Base-by-base conservation (phyloP, 1,140 invertebrate genomes). In the Mycetomoellerius zeteki region DNA sequence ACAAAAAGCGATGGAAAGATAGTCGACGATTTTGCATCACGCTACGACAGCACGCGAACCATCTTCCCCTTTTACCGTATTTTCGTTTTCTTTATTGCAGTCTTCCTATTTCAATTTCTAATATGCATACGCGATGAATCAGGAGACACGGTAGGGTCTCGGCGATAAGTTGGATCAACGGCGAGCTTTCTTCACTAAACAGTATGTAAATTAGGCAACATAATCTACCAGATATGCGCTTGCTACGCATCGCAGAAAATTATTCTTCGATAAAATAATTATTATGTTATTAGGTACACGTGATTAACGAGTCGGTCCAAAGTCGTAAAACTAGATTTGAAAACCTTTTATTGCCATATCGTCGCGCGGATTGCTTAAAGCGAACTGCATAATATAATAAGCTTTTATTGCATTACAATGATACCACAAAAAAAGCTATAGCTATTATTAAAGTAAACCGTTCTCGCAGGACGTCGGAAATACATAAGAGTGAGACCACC, bases 11-110 rank as follows among this genome's bases (percentile, higher is more conserved):
- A 27, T 65, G 71, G 80, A 60, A 65, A 64, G 60, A 33, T 54
- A 27, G 60, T 60, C 62, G 86, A 86, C 67, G 87, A 85, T 92
- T 91, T 91, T 87, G 88, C 91, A 92, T 91, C 90, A 89, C 92
- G 90, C 87, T 64, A 92, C 50, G 64, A 86, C 86, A 76, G 86
- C 91, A 92, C 91, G 92, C 91, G 82, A 92, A 75, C 88, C 86
- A 87, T 89, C 89, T 81, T 27, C 67, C 76, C 6, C 73, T 52
- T 65, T 7, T 33, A 0, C 27, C n/a, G 33, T 10, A 56, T 88
- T 71, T 64, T 86, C 81, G 65, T 43, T 12, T 64, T 43, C 56
- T 65, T 72, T 76, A 86, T 75, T 72, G 81, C 24, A 60, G 67
- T 82, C 60, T 72, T 86, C 72, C 64, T 60, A 21, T 80, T 85